These are phyloP conservation scores for Mythimna impura DNA, from an alignment of 2,888 invertebrate genomes.

Conservation along the genomic window DNA sequence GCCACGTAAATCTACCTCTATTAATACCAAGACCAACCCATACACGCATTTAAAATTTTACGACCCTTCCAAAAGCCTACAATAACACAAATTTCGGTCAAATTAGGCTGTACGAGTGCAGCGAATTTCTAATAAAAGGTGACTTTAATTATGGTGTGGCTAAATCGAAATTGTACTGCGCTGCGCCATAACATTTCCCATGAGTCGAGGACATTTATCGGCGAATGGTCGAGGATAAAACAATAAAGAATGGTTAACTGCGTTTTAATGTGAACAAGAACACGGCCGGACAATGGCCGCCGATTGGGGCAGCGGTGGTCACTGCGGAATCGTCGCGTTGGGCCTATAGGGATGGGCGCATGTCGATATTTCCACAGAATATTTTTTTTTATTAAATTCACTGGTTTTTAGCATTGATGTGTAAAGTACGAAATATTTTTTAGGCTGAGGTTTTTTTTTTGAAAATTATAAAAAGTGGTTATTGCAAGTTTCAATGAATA, in stretches of 20 bases:
- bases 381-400: background rate
- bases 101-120: conserved; percentile 79
- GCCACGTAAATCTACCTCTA: conserved; percentile 18
- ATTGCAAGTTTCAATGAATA: too few species aligned
- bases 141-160: conserved; percentile 80
- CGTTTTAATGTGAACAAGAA: conserved; percentile 90
- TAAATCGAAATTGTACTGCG: conserved; percentile 78
- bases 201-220: conserved; percentile 88
- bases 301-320: conserved; percentile 86
- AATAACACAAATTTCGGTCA: conserved; percentile 71
- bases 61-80: conserved; percentile 70
- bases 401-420: background rate
- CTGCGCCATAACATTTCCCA: conserved; percentile 82
- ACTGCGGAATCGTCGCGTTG: conserved; percentile 80
- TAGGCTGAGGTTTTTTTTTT: background rate
- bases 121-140: conserved; percentile 84
- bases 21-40: conserved; percentile 22
- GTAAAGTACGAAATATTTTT: background rate
- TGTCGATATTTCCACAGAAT: conserved; percentile 28
- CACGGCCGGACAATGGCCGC: conserved; percentile 86
- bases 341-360: conserved; percentile 42
- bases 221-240: conserved; percentile 85
- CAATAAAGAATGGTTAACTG: conserved; percentile 90
- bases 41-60: conserved; percentile 38
- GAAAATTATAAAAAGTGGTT: too few species aligned